phyloP scores from a whole-genome alignment of 2,797 vertebrate genomes.

The Leptoclinus maculatus region DNA sequence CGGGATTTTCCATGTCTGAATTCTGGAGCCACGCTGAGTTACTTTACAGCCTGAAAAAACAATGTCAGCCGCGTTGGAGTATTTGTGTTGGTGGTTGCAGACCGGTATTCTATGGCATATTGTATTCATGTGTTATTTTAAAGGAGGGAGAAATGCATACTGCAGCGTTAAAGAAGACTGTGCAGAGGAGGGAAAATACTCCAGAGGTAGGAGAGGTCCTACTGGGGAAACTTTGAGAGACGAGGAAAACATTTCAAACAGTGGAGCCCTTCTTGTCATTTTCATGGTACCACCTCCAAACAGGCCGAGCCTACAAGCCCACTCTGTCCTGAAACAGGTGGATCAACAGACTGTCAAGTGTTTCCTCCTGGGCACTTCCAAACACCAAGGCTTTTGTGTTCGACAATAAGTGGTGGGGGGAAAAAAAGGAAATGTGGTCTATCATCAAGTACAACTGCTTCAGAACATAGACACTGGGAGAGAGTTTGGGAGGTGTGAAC shows the following conservation, averaged over 20 bases:
- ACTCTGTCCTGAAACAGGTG: slow-evolving; percentile 62
- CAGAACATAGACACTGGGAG: neutral
- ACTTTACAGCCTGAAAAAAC: slow-evolving; percentile 1
- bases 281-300: slow-evolving; percentile 48
- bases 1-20: neutral
- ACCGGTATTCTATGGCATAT: neutral
- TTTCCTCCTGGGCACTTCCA: slow-evolving; percentile 48
- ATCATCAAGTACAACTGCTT: slow-evolving; percentile 15
- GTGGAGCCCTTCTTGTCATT: slow-evolving; percentile 41
- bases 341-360: slow-evolving; percentile 53
- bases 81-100: neutral
- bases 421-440: slow-evolving; percentile 20
- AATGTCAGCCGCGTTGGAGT: neutral
- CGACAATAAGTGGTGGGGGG: neutral
- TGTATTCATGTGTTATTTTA: slow-evolving; percentile 27
- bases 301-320: slow-evolving; percentile 31
- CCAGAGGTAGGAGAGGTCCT: slow-evolving; percentile 13
- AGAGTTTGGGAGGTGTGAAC: neutral
- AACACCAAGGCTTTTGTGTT: slow-evolving; percentile 54
- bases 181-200: slow-evolving; percentile 34
- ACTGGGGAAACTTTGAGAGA: neutral
- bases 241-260: slow-evolving; percentile 33
- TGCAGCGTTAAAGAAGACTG: neutral
- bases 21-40: neutral
- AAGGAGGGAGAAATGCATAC: slow-evolving; percentile 1